Evolutionary conservation across 2,888 invertebrate species (phyloP).

Genomic region (Matsumyia berberina): DNA sequence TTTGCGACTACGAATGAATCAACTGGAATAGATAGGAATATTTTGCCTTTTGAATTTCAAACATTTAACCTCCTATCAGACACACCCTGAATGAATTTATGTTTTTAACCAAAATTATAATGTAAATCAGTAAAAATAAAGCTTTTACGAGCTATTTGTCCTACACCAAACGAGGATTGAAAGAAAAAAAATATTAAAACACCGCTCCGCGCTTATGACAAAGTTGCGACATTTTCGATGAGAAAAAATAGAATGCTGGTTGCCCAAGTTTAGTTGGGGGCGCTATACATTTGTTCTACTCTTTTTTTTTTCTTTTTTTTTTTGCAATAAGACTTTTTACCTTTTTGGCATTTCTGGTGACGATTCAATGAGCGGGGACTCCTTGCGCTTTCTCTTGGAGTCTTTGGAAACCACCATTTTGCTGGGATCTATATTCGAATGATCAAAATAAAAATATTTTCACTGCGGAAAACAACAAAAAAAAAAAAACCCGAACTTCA

Average conservation of each 20-base stretch:
- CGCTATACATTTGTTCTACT: constrained; percentile 40
- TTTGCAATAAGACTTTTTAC: constrained; percentile 78
- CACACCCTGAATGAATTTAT: constrained; percentile 56
- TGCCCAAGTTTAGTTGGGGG: constrained; percentile 54
- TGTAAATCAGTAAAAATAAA: constrained; percentile 30
- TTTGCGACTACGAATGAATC: neutral
- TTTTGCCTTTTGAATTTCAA: neutral
- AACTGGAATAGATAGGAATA: neutral
- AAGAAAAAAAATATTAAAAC: neutral
- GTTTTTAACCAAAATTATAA: constrained; percentile 1
- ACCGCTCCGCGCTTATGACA: constrained; percentile 38
- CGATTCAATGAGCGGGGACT: constrained; percentile 83
- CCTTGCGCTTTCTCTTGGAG: constrained; percentile 83
- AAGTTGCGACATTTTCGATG: constrained; percentile 53
- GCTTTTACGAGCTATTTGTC: neutral
- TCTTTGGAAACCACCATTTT: constrained; percentile 84
- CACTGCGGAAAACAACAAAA: constrained; percentile 61
- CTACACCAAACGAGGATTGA: constrained; percentile 8
- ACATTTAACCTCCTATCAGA: constrained; percentile 38
- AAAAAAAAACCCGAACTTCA: constrained; percentile 61
- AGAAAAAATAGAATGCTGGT: constrained; percentile 32
- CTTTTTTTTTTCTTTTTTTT: constrained; percentile 46
- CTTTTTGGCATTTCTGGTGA: constrained; percentile 84
- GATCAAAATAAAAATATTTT: constrained; percentile 74
- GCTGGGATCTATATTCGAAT: constrained; percentile 49